Conservation (phyloP, 53 echinoderm and acorn worm genomes). For the Zoroaster sp. region DNA sequence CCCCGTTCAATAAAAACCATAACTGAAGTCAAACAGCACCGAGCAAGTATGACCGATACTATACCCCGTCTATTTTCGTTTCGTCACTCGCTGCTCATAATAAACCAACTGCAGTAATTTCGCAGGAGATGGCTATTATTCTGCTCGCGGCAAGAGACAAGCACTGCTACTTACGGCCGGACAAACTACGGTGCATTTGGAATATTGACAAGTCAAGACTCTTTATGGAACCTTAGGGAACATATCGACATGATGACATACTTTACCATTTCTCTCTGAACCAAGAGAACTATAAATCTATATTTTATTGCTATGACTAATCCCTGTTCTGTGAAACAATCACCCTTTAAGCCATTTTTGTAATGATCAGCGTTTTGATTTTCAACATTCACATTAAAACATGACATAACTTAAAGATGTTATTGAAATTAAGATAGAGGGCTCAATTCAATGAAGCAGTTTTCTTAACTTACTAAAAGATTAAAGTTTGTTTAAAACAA, state of each 20-base stretch:
- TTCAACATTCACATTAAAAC: no score
- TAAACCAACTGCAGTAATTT: background rate
- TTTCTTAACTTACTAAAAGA: no score
- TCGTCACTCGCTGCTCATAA: background rate
- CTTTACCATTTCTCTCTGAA: no score
- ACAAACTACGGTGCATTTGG: background rate
- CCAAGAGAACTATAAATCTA: no score
- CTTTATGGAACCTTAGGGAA: background rate
- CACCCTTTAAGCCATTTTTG: no score
- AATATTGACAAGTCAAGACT: background rate
- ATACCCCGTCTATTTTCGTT: background rate
- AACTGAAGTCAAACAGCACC: background rate
- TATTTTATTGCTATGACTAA: no score
- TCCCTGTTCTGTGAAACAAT: no score
- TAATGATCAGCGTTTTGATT: no score
- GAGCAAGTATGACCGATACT: background rate
- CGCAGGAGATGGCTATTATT: background rate
- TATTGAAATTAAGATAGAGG: no score
- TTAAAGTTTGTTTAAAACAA: no score
- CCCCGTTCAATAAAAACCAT: background rate
- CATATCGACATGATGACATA: background rate
- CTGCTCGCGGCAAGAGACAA: background rate
- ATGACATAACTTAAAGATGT: no score
- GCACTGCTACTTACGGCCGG: background rate
- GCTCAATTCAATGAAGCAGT: no score